Percentiles rank a stretch among this genome's conserved stretches.
These are phyloP conservation scores for Sebastes nivosus DNA, from an alignment of 2,797 vertebrate genomes.

Conservation along the genomic window DNA sequence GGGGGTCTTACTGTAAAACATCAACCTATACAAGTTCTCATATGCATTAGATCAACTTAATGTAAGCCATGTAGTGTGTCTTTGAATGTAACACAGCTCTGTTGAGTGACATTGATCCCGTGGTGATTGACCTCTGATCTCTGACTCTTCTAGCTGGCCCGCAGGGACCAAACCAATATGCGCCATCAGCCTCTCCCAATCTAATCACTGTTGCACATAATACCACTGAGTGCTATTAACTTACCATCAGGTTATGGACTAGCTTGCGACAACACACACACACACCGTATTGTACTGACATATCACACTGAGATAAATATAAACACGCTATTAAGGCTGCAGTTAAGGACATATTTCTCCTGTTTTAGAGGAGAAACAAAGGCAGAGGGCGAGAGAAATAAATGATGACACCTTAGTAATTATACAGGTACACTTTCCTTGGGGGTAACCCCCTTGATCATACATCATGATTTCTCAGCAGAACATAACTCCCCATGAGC, in stretches of 20 bases:
- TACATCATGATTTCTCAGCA: slow-evolving; percentile 54
- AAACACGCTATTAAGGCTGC: slow-evolving; percentile 43
- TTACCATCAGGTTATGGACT: slow-evolving; percentile 68
- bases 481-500: slow-evolving; percentile 63
- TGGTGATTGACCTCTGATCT: slow-evolving; percentile 76
- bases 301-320: slow-evolving; percentile 47
- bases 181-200: slow-evolving; percentile 74
- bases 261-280: slow-evolving; percentile 38
- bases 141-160: slow-evolving; percentile 66
- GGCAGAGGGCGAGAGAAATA: slow-evolving; percentile 28
- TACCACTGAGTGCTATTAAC: slow-evolving; percentile 82
- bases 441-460: slow-evolving; percentile 34
- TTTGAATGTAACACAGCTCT: slow-evolving; percentile 54
- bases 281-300: slow-evolving; percentile 25
- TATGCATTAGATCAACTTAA: slow-evolving; percentile 28
- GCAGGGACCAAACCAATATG: slow-evolving; percentile 66
- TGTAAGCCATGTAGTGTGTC: slow-evolving; percentile 13
- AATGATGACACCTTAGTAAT: slow-evolving; percentile 54
- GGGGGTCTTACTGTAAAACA: background rate
- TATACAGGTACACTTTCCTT: slow-evolving; percentile 62
- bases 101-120: slow-evolving; percentile 76
- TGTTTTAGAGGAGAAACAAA: slow-evolving; percentile 34
- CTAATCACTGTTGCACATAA: slow-evolving; percentile 78
- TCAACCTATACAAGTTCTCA: slow-evolving; percentile 8
- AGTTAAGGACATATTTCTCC: slow-evolving; percentile 31